Evolutionary conservation across 2,888 invertebrate species (phyloP).

Genomic region (Celastrina argiolus): DNA sequence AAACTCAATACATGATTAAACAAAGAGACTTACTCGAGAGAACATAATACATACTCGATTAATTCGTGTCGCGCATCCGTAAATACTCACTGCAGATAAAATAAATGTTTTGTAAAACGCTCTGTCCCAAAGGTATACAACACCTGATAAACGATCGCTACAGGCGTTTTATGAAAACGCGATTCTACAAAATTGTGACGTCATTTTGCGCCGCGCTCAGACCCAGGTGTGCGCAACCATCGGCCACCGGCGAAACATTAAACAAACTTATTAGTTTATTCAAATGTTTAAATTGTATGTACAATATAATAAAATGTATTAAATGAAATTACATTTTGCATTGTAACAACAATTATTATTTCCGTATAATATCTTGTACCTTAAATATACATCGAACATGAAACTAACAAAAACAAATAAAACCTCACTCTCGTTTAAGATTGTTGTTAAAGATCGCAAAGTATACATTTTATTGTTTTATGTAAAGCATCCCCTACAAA

Average conservation of each 20-base stretch:
- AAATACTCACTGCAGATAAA: slow-evolving; percentile 54
- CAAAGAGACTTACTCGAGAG: not conserved
- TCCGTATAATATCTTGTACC: too few species aligned
- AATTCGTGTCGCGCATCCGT: slow-evolving; percentile 53
- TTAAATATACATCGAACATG: not conserved
- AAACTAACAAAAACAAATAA: not conserved
- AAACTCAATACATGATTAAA: not conserved
- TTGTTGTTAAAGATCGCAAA: not conserved
- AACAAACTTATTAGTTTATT: not conserved
- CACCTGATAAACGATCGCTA: slow-evolving; percentile 66
- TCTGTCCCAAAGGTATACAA: slow-evolving; percentile 53
- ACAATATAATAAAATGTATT: too few species aligned
- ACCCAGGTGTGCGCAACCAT: not conserved
- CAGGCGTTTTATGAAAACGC: slow-evolving; percentile 61
- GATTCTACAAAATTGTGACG: slow-evolving; percentile 31
- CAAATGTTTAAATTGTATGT: too few species aligned
- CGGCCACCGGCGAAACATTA: not conserved
- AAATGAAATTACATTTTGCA: too few species aligned
- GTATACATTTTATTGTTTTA: slow-evolving; percentile 1
- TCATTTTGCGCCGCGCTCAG: not conserved
- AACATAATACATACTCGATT: slow-evolving; percentile 46
- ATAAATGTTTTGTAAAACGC: slow-evolving; percentile 64
- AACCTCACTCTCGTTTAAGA: not conserved
- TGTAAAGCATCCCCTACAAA: not conserved
- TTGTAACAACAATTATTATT: too few species aligned